Evolutionary conservation across 2,797 vertebrate genomes (phyloP).

Genomic region (Synaphobranchus kaupii): DNA sequence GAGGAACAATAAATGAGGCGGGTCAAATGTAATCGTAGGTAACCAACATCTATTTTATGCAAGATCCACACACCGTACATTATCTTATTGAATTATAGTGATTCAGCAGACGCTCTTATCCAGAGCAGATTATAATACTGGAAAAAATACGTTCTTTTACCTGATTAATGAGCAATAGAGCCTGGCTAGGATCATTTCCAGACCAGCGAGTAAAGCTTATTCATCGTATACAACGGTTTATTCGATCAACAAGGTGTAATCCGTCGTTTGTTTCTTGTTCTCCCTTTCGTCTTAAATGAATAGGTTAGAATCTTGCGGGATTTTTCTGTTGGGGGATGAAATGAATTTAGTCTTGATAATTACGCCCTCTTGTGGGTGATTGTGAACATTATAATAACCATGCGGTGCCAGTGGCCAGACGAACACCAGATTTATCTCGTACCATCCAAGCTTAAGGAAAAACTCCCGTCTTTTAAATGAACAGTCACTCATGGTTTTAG

Average conservation of each 20-base stretch:
- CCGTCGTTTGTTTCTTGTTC: neutral
- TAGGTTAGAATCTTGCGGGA: neutral
- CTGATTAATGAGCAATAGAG: neutral
- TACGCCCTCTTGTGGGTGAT: constrained; percentile 9
- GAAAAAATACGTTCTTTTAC: neutral
- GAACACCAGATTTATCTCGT: no score
- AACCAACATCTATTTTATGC: neutral
- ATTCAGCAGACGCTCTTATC: neutral
- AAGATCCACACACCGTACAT: neutral
- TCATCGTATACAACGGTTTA: neutral
- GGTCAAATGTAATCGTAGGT: neutral
- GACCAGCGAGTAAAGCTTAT: neutral
- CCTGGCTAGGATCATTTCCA: neutral
- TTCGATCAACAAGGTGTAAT: neutral
- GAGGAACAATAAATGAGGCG: neutral
- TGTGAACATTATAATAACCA: neutral
- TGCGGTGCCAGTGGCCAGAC: neutral
- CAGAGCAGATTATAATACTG: neutral
- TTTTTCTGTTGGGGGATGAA: neutral
- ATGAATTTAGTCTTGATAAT: neutral
- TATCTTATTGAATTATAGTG: neutral
- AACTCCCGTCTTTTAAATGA: no score
- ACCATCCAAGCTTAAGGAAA: no score
- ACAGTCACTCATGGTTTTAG: no score
- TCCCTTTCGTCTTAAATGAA: neutral